phyloP scores from a whole-genome alignment of 2,113 vertebrate genomes.

The Hoplias malabaricus region DNA sequence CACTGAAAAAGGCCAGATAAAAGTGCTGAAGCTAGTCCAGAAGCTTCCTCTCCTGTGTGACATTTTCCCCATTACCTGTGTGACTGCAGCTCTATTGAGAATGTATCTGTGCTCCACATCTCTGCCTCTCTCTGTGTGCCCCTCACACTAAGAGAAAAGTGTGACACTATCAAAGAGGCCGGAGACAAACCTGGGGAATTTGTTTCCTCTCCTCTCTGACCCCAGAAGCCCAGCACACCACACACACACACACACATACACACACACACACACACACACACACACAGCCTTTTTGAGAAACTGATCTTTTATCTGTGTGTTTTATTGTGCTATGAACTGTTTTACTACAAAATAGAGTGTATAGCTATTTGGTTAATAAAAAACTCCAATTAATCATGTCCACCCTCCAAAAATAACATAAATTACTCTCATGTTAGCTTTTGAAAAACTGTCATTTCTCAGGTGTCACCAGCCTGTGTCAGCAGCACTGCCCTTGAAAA shows the following conservation, averaged over 20 bases:
- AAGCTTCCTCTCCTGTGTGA: constrained; percentile 50
- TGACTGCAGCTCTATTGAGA: constrained; percentile 39
- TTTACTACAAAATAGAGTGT: too few relatives aligned
- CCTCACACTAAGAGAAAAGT: constrained; percentile 43
- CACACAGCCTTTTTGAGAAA: neutral
- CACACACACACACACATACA: constrained; percentile 1
- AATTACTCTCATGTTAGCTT: too few relatives aligned
- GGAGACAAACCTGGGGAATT: constrained; percentile 47
- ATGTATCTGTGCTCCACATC: constrained; percentile 54
- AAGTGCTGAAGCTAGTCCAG: constrained; percentile 14
- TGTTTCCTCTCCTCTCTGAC: constrained; percentile 38
- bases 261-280: neutral
- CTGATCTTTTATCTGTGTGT: neutral
- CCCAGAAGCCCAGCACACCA: constrained; percentile 14
- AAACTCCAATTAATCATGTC: too few relatives aligned
- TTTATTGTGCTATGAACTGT: neutral
- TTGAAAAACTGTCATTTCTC: too few relatives aligned
- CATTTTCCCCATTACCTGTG: constrained; percentile 51
- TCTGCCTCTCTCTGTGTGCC: constrained; percentile 33
- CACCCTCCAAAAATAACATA: too few relatives aligned
- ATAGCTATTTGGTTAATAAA: too few relatives aligned
- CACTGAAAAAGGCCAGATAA: constrained; percentile 24
- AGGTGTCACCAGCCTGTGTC: too few relatives aligned
- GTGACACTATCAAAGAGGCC: constrained; percentile 49
- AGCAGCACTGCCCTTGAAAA: too few relatives aligned